Conservation (phyloP, 2,888 invertebrate genomes). For the Baccha elongata region DNA sequence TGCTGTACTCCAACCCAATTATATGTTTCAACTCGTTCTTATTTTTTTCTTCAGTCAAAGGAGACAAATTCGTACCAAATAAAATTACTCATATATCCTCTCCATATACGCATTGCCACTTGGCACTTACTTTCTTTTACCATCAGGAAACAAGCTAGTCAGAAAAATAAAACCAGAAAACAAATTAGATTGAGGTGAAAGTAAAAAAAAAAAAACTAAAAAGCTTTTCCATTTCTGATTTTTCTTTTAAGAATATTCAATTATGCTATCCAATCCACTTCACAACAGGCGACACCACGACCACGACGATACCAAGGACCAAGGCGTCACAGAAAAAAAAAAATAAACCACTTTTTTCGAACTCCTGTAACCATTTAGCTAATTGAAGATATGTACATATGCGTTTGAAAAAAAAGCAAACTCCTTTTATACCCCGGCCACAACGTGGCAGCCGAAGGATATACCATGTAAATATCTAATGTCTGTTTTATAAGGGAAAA, state of each 20-base stretch:
- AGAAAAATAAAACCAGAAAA: not conserved
- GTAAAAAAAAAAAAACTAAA: conserved; percentile 30
- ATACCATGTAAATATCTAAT: conserved; percentile 1
- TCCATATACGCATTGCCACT: conserved; percentile 30
- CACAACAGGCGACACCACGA: conserved; percentile 47
- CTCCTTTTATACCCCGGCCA: conserved; percentile 1
- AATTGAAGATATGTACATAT: conserved; percentile 69
- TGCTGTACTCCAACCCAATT: conserved; percentile 26
- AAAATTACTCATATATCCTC: conserved; percentile 28
- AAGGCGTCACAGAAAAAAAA: too few species aligned
- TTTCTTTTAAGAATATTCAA: conserved; percentile 62
- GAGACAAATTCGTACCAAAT: conserved; percentile 27
- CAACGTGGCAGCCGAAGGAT: conserved; percentile 5
- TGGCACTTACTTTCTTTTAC: conserved; percentile 4
- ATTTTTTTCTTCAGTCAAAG: conserved; percentile 5
- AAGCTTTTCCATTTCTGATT: conserved; percentile 65
- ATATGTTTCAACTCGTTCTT: conserved; percentile 16
- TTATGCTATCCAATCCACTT: conserved; percentile 67
- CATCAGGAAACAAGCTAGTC: not conserved
- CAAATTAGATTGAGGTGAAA: conserved; percentile 66
- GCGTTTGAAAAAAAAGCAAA: conserved; percentile 16
- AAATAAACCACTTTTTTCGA: conserved; percentile 33
- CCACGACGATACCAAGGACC: conserved; percentile 7
- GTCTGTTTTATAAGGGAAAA: conserved; percentile 48
- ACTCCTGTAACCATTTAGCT: conserved; percentile 59